Evolutionary conservation across 2,888 invertebrate species (phyloP), one percentile per base, ranked within the genome.

Genomic region (Sipha maydis): DNA sequence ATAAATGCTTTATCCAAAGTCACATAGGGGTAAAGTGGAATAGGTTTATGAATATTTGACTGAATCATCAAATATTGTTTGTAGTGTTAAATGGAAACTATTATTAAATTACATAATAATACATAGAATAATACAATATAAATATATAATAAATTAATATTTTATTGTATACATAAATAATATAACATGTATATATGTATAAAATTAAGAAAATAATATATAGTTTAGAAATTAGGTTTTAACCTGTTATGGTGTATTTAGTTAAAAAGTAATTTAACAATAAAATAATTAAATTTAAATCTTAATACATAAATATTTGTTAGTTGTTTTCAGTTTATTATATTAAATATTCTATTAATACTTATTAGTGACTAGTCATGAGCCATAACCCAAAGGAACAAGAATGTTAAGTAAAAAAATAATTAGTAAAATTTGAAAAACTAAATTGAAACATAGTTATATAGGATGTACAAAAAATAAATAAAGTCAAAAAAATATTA

Each of bases 321-420:
- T 67, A 9, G n/a, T 11, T 75, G 28, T 38, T 75, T 28, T 34
- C 11, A 73, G 8, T 19, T 73, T 48, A 73, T 48, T 28, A 19
- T 19, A 56, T 34, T 14, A 14, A 48, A 48, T 48, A 14, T 14
- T 7, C 7, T 9, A 9, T 41, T 83, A 56, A 34, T 75, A 75
- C 14, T 61, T 85, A 77, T 77, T 85, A 78, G 31, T 71, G 85
- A 85, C 85, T 85, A 85, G 85, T 77, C 14, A n/a, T 79, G 69
- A 85, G 67, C 38, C 56, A 71, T 25, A 48, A 85, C 21, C 78
- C 54, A 78, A 79, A 85, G 85, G 85, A 85, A 85, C 85, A 85
- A 85, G 78, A 79, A 67, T 67, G 41, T 77, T 84, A 61, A 21
- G 28, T 75, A 75, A 77, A 69, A 67, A 61, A 41, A 11, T 76